Evolutionary conservation across 2,797 vertebrate genomes (phyloP).

Genomic region (Glyptemys insculpta): DNA sequence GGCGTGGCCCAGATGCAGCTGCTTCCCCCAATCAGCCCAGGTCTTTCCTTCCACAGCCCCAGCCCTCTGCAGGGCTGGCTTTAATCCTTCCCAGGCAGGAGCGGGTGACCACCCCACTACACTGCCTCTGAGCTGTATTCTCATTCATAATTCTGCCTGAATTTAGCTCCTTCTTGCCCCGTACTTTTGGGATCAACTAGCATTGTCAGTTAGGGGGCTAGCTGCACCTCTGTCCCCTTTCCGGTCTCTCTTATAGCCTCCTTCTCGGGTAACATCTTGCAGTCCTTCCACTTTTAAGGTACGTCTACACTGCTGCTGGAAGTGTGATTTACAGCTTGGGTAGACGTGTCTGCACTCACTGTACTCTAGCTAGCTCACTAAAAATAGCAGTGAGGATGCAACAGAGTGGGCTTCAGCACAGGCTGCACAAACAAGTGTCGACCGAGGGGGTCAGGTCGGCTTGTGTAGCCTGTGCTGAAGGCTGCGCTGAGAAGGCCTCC

Average conservation of each 20-base stretch:
- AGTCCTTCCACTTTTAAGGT: background rate
- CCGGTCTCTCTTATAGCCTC: background rate
- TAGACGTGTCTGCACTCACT: background rate
- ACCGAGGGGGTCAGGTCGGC: background rate
- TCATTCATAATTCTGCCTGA: background rate
- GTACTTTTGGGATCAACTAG: background rate
- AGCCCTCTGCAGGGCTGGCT: too few relatives aligned
- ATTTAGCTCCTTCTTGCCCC: background rate
- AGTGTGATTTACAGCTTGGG: background rate
- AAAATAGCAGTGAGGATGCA: background rate
- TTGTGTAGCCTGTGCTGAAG: background rate
- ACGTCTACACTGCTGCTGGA: background rate
- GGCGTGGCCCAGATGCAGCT: too few relatives aligned
- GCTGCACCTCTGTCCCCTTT: background rate
- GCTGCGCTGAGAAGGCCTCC: background rate
- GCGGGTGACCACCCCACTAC: too few relatives aligned
- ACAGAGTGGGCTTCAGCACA: background rate
- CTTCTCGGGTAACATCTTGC: background rate
- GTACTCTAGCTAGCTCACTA: background rate
- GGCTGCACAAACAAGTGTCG: background rate
- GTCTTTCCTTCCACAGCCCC: too few relatives aligned
- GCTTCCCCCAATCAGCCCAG: too few relatives aligned
- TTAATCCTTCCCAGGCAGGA: too few relatives aligned
- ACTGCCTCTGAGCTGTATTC: background rate
- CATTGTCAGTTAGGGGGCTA: background rate